Percentiles rank a stretch among this genome's conserved stretches.
phyloP scores from a whole-genome alignment of 1,140 invertebrate genomes.

The Pachypeltis micranthus region DNA sequence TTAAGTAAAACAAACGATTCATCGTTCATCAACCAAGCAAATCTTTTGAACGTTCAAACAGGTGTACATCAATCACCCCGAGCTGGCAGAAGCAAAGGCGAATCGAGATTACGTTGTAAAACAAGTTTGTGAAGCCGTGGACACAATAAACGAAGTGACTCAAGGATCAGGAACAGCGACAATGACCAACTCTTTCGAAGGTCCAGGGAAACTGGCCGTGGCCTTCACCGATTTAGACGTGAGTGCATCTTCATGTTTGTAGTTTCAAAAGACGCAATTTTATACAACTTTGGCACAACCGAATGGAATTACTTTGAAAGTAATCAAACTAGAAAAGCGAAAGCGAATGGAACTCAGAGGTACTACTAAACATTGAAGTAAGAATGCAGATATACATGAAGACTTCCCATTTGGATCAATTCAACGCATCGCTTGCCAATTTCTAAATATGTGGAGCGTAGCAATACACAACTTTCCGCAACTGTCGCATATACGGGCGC shows the following conservation, averaged over 20 bases:
- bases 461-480: too few species aligned
- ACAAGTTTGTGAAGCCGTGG: slow-evolving; percentile 90
- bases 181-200: slow-evolving; percentile 65
- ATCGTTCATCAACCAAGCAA: too few species aligned
- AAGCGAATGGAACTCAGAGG: too few species aligned
- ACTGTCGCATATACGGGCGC: too few species aligned
- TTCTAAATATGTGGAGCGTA: too few species aligned
- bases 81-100: slow-evolving; percentile 86
- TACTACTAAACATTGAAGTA: too few species aligned
- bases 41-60: slow-evolving; percentile 24
- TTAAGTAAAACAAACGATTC: too few species aligned
- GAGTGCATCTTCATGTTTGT: slow-evolving; percentile 29
- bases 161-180: slow-evolving; percentile 62
- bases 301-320: too few species aligned
- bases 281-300: not conserved
- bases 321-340: too few species aligned
- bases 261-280: not conserved
- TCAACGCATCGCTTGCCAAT: too few species aligned
- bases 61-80: slow-evolving; percentile 95
- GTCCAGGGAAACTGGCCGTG: slow-evolving; percentile 86
- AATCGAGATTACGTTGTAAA: slow-evolving; percentile 92
- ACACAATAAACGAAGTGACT: slow-evolving; percentile 86
- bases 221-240: slow-evolving; percentile 95
- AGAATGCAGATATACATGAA: too few species aligned
- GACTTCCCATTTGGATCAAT: too few species aligned